A percentile compares a stretch with the other conserved stretches of the same genome.
phyloP scores from a whole-genome alignment of 2,888 invertebrate species.

The Rhorus exstirpatorius region DNA sequence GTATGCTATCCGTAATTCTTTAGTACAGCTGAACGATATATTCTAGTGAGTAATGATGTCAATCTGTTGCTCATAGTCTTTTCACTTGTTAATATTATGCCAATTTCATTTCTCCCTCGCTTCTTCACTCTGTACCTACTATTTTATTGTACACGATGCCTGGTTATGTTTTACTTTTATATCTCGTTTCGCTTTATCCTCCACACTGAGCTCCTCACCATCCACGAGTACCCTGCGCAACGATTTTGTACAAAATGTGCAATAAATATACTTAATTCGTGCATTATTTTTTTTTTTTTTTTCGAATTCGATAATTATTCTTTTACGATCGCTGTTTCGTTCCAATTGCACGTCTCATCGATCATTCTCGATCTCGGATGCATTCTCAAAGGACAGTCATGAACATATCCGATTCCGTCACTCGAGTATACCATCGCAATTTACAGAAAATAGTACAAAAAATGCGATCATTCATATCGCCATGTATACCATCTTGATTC shows the following conservation, averaged over 20 bases:
- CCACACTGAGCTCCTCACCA: slow-evolving; percentile 11
- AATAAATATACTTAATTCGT: slow-evolving; percentile 71
- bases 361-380: neutral
- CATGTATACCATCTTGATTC: no score
- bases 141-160: slow-evolving; percentile 70
- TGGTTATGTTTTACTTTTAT: slow-evolving; percentile 67
- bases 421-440: no score
- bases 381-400: neutral
- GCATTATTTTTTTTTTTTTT: slow-evolving; percentile 60
- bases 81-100: slow-evolving; percentile 71
- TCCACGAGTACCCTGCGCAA: slow-evolving; percentile 71
- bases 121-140: slow-evolving; percentile 65
- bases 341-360: neutral
- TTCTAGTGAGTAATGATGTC: slow-evolving; percentile 37
- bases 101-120: no score
- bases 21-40: neutral
- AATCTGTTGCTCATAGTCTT: slow-evolving; percentile 76
- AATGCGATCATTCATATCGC: no score
- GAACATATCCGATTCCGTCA: no score
- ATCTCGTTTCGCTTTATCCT: no score
- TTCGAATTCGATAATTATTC: slow-evolving; percentile 11
- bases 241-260: slow-evolving; percentile 72
- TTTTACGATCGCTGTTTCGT: neutral
- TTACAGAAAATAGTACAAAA: no score
- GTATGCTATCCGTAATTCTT: no score